Conservation (phyloP, 2,888 invertebrate species). For the Linhomoeus sp. region DNA sequence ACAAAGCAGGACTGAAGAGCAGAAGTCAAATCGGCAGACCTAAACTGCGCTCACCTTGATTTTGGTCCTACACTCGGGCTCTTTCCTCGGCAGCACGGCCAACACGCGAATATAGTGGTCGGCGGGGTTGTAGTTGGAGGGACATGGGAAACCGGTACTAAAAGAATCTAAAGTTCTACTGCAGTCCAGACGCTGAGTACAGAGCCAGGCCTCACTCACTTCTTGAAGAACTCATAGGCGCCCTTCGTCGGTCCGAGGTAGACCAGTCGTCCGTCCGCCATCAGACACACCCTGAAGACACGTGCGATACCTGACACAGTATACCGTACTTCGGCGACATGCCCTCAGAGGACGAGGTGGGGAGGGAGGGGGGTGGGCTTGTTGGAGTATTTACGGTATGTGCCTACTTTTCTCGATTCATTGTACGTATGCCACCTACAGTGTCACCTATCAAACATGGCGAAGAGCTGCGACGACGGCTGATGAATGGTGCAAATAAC, state of each 20-base stretch:
- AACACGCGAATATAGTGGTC: conserved; percentile 38
- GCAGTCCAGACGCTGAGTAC: background rate
- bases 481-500: conserved; percentile 82
- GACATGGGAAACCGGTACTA: conserved; percentile 15
- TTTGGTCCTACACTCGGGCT: conserved; percentile 50
- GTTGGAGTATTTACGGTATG: no score
- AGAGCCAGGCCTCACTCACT: conserved; percentile 3
- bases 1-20: no score
- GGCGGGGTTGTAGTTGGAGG: conserved; percentile 26
- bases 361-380: no score
- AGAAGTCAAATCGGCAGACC: no score
- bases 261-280: conserved; percentile 76
- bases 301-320: no score
- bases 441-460: conserved; percentile 56
- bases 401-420: no score
- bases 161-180: conserved; percentile 5
- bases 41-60: conserved; percentile 10
- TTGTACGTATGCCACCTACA: no score
- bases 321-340: no score
- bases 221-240: conserved; percentile 53
- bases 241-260: conserved; percentile 54
- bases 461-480: conserved; percentile 67
- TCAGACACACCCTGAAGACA: conserved; percentile 36
- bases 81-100: conserved; percentile 62
- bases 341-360: no score